Conservation (phyloP, 2,888 invertebrate genomes). For the Tricholauxania praeusta region DNA sequence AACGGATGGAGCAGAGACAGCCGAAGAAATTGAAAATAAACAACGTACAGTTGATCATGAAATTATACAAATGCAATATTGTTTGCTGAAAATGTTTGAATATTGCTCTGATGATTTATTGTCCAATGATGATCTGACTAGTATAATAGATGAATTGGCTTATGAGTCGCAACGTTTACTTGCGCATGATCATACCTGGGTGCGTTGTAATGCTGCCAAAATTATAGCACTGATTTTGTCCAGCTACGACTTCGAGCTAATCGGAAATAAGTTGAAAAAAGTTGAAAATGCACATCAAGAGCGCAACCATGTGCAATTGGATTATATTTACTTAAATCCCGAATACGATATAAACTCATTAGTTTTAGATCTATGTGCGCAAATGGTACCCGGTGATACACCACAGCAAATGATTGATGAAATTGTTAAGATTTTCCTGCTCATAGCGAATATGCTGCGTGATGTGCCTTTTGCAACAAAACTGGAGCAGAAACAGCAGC, state of each 20-base stretch:
- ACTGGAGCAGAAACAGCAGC: constrained; percentile 55
- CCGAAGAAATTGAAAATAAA: constrained; percentile 67
- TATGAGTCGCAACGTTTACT: constrained; percentile 79
- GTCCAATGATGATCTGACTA: constrained; percentile 52
- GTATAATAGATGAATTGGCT: constrained; percentile 71
- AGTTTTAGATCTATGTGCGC: constrained; percentile 80
- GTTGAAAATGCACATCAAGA: constrained; percentile 51
- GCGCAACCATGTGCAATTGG: constrained; percentile 55
- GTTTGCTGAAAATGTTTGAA: constrained; percentile 77
- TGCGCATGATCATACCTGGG: constrained; percentile 88
- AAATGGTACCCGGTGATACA: constrained; percentile 76
- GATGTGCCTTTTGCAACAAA: constrained; percentile 67
- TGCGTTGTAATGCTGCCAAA: constrained; percentile 82
- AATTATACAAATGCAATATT: constrained; percentile 79
- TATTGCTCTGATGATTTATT: constrained; percentile 74
- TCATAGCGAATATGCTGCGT: constrained; percentile 76
- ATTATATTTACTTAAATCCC: constrained; percentile 76
- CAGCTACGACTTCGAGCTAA: constrained; percentile 73
- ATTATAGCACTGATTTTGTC: constrained; percentile 80
- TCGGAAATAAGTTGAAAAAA: constrained; percentile 70
- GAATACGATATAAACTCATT: constrained; percentile 75
- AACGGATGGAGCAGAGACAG: constrained; percentile 43
- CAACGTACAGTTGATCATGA: constrained; percentile 80
- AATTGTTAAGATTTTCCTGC: constrained; percentile 76
- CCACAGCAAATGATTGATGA: constrained; percentile 81